Evolutionary conservation across 2,113 vertebrate species (phyloP), one percentile per base, ranked within the genome.

Genomic region (Aix galericulata): DNA sequence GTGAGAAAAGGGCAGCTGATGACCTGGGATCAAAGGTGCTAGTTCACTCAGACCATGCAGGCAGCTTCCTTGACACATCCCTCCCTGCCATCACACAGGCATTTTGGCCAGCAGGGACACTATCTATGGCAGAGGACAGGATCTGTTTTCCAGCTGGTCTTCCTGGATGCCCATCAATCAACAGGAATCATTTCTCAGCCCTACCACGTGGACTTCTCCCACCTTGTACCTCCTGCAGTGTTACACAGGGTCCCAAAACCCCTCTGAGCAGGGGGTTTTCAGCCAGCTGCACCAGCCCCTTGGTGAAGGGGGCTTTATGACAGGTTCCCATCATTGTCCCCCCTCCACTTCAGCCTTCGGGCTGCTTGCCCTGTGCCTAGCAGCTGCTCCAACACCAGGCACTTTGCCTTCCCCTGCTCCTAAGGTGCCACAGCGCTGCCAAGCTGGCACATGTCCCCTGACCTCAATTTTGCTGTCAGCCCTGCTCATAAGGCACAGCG

Each of bases 211-310:
- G 14, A 29, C 50, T 74, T 63, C 18, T 59, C 53, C 72, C 64
- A 17, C 38, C 14, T 27, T 8, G 5, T 50, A 17, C 17, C 40
- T 68, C 23, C 31, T 36, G 36, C 25, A 46, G 48, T 2, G 15
- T 20, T 60, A 44, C 34, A 38, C 26, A 42, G 27, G 16, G 25
- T 40, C 26, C 26, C 44, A 32, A 40, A 5, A 20, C 7, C n/a
- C 52, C 17, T 1, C 17, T 8, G 63, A 78, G 42, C 42, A 17
- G 0, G 0, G 31, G 7, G 10, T 22, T 40, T 80, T 66, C 16
- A 53, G n/a, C 27, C 60, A 67, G 48, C 11, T 25, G 20, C 50
- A 7, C 0, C 6, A 13, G 27, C 23, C 26, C n/a, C 29, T 38
- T 26, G 25, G 8, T 46, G 32, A 34, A 62, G 11, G 11, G 16